A percentile compares a stretch with the other conserved stretches of the same genome.
These are phyloP conservation scores for Aphelinus atriplicis DNA, from an alignment of 1,140 invertebrate species.

Conservation along the genomic window DNA sequence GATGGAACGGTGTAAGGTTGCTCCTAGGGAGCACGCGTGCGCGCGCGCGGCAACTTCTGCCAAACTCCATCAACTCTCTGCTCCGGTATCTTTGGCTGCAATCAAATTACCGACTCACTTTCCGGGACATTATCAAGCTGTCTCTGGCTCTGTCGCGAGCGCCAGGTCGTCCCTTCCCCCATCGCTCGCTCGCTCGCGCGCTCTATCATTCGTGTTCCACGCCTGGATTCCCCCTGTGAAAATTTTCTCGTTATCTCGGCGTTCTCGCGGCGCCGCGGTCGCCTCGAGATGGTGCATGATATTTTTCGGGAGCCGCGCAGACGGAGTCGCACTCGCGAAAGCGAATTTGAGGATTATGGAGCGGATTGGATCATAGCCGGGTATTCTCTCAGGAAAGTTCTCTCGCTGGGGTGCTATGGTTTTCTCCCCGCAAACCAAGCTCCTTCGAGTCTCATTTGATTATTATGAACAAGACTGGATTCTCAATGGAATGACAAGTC, in stretches of 20 bases:
- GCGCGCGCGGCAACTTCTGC: constrained; percentile 46
- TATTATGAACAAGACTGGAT: too few species aligned
- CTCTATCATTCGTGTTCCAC: constrained; percentile 14
- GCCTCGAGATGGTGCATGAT: too few species aligned
- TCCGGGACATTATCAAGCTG: constrained; percentile 49
- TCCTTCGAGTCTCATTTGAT: too few species aligned
- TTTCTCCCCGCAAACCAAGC: too few species aligned
- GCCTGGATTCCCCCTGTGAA: not conserved
- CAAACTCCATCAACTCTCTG: constrained; percentile 48
- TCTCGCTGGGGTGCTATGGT: too few species aligned
- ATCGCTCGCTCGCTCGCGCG: constrained; percentile 3
- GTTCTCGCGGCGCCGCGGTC: too few species aligned
- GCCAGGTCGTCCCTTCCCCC: not conserved
- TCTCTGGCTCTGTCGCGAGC: constrained; percentile 25
- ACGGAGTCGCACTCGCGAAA: too few species aligned
- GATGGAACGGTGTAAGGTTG: constrained; percentile 41
- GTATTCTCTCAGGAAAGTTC: too few species aligned
- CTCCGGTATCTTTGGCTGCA: constrained; percentile 46
- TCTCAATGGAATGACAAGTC: too few species aligned
- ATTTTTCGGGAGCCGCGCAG: too few species aligned
- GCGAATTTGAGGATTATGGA: too few species aligned
- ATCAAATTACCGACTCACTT: constrained; percentile 54
- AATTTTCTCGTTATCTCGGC: constrained; percentile 7
- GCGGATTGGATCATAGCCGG: too few species aligned
- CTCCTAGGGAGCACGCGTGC: constrained; percentile 2